A percentile compares a stretch with the other conserved stretches of the same genome.
These are phyloP conservation scores for Rhea pennata DNA, from an alignment of 2,113 vertebrate genomes.

Conservation along the genomic window DNA sequence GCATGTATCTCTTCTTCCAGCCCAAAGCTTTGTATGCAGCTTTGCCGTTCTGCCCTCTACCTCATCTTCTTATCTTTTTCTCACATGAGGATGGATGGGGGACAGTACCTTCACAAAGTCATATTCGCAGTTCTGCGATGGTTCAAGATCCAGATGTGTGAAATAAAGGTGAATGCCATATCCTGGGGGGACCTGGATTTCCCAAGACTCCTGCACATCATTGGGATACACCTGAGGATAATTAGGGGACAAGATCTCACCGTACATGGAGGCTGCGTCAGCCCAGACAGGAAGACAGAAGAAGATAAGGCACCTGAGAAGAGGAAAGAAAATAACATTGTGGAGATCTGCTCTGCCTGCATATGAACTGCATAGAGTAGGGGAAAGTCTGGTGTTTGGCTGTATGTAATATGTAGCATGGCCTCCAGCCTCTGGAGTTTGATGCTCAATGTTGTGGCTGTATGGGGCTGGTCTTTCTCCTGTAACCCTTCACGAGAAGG, in stretches of 20 bases:
- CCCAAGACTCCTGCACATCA: constrained; percentile 80
- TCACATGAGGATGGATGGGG: accelerated
- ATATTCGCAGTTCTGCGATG: constrained; percentile 85
- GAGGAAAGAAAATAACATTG: not conserved
- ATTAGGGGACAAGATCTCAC: constrained; percentile 90
- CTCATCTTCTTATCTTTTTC: not conserved
- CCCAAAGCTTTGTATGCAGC: not conserved
- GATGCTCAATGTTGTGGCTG: not conserved
- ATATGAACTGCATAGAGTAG: accelerated
- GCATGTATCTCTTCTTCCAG: not conserved
- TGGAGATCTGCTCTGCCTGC: not conserved
- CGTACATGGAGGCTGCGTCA: constrained; percentile 73
- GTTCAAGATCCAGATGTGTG: constrained; percentile 89
- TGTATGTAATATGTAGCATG: not conserved
- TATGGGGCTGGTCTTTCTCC: not conserved
- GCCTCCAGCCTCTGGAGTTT: not conserved
- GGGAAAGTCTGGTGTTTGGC: not conserved
- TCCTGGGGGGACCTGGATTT: constrained; percentile 84
- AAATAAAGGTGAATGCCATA: constrained; percentile 84
- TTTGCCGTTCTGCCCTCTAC: not conserved
- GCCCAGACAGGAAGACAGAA: constrained; percentile 59
- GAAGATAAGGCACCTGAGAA: constrained; percentile 65
- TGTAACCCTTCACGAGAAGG: not conserved
- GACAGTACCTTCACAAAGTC: constrained; percentile 86
- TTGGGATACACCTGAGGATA: constrained; percentile 88